Evolutionary conservation across 2,797 vertebrate species (phyloP).

Genomic region (Ctenochaetus hawaiiensis): DNA sequence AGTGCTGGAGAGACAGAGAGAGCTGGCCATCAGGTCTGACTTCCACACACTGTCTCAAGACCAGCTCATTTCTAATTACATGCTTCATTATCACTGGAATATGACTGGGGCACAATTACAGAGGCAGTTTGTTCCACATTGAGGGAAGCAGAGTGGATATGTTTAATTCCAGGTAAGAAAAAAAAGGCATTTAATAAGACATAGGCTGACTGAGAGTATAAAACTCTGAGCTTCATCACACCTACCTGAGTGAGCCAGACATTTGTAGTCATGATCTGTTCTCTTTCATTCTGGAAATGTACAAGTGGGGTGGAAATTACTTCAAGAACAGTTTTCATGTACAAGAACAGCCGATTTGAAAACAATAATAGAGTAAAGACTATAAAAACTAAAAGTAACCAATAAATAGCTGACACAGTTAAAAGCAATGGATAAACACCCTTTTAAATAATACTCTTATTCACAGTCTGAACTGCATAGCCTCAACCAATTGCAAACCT

Average conservation of each 20-base stretch:
- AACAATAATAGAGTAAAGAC: neutral
- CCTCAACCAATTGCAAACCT: neutral
- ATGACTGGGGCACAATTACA: constrained; percentile 62
- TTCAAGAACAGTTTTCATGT: constrained; percentile 5
- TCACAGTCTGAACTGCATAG: neutral
- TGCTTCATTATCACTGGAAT: constrained; percentile 74
- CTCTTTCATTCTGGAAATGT: constrained; percentile 92
- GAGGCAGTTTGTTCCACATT: constrained; percentile 67
- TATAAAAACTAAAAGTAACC: neutral
- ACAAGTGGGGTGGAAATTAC: constrained; percentile 12
- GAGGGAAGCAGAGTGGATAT: constrained; percentile 52
- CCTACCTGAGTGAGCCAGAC: constrained; percentile 98
- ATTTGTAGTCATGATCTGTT: constrained; percentile 99
- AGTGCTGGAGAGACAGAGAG: constrained; percentile 86
- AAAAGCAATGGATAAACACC: neutral
- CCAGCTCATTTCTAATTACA: constrained; percentile 72
- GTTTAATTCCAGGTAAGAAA: constrained; percentile 74
- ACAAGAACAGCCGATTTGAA: neutral
- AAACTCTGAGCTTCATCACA: constrained; percentile 23
- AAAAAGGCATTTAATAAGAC: constrained; percentile 58
- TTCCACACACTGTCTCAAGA: constrained; percentile 35
- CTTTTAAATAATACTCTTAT: neutral
- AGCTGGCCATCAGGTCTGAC: constrained; percentile 27
- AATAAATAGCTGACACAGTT: neutral
- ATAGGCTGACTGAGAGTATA: neutral